These are phyloP conservation scores for Molorchus minor DNA, from an alignment of 2,888 invertebrate genomes.

Conservation along the genomic window DNA sequence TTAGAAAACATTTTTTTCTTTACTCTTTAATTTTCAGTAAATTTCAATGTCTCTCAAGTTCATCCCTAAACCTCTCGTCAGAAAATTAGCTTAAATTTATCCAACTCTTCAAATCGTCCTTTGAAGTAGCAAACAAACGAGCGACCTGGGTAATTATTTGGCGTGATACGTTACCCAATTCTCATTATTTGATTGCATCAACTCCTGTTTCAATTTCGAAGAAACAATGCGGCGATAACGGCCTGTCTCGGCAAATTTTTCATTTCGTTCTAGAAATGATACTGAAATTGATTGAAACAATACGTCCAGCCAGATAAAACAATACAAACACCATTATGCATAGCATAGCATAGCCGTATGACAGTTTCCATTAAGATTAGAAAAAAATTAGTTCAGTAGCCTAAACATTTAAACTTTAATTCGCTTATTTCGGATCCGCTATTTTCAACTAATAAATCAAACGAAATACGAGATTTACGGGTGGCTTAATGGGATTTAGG, in stretches of 20 bases:
- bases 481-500: background rate
- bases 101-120: too few relatives aligned
- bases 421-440: background rate
- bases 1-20: too few relatives aligned
- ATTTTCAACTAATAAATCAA: constrained; percentile 8
- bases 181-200: too few relatives aligned
- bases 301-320: background rate
- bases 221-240: background rate
- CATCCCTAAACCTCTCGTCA: too few relatives aligned
- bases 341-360: too few relatives aligned
- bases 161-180: too few relatives aligned
- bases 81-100: too few relatives aligned
- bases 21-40: too few relatives aligned
- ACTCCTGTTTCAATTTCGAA: background rate
- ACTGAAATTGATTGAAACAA: background rate
- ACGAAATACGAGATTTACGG: constrained; percentile 12
- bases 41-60: too few relatives aligned
- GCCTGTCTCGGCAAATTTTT: background rate
- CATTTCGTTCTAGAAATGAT: background rate
- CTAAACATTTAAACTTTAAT: background rate
- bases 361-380: constrained; percentile 9
- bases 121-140: too few relatives aligned
- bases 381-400: background rate
- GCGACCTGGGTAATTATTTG: too few relatives aligned
- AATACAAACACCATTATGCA: background rate